Evolutionary conservation across 2,113 vertebrate genomes (phyloP).

Genomic region (Electrona antarctica): DNA sequence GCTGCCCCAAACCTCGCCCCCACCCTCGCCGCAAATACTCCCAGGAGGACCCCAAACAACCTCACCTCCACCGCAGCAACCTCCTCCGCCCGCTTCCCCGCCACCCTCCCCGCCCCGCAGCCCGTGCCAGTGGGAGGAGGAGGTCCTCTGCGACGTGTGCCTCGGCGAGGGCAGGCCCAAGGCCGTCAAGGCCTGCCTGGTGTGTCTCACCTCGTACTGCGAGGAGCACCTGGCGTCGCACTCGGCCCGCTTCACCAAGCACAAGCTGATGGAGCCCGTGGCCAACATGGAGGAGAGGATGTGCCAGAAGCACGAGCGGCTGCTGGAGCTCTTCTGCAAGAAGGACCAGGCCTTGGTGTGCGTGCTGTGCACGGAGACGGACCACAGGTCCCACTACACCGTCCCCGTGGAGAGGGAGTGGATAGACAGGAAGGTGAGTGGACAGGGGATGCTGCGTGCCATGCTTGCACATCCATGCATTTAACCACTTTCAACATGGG

Average conservation of each 20-base stretch:
- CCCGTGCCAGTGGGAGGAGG: slow-evolving; percentile 42
- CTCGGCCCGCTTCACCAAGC: slow-evolving; percentile 76
- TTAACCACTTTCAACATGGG: too few species aligned
- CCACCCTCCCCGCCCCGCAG: slow-evolving; percentile 1
- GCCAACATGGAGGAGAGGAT: slow-evolving; percentile 80
- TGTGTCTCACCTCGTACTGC: slow-evolving; percentile 83
- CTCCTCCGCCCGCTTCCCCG: neutral
- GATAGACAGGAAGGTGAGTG: slow-evolving; percentile 76
- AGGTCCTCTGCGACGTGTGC: slow-evolving; percentile 82
- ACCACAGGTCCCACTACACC: slow-evolving; percentile 80
- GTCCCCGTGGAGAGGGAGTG: slow-evolving; percentile 80
- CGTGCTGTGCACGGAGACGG: slow-evolving; percentile 78
- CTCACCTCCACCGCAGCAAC: neutral
- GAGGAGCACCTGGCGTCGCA: slow-evolving; percentile 80
- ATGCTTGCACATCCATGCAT: neutral
- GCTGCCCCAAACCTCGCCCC: neutral
- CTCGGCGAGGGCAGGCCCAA: slow-evolving; percentile 64
- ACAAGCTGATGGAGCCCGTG: slow-evolving; percentile 80
- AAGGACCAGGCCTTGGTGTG: slow-evolving; percentile 81
- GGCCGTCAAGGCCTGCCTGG: slow-evolving; percentile 79
- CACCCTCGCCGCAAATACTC: neutral
- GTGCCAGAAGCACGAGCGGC: slow-evolving; percentile 78
- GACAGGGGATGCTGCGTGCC: too few species aligned
- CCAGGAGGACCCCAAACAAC: neutral
- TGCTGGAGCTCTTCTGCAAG: slow-evolving; percentile 83